Base-by-base conservation (phyloP, 2,888 invertebrate species). In the Trisateles emortualis region DNA sequence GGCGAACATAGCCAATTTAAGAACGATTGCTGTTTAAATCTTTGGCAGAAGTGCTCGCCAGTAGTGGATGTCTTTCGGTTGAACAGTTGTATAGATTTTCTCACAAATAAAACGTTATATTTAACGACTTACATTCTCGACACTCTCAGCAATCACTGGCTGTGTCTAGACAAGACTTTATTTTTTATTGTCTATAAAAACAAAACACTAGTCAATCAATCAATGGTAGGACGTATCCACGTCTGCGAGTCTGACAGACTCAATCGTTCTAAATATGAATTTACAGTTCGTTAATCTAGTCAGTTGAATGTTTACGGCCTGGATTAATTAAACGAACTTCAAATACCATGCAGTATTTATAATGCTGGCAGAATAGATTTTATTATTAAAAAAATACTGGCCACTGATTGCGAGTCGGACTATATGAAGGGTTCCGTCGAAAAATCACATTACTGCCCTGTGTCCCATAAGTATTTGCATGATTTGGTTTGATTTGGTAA, bases 151-250 rank as follows among this genome's bases (percentile, higher is more conserved):
- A 43, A 62, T 47, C 44, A 50, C 5, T 54, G 47, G 55, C 52
- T 53, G 30, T 46, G 68, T 69, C 69, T 69, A 69, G 69, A 69
- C 69, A 33, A 49, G 42, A 57, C 8, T 59, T 53, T 56, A 54
- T 52, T 58, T 62, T 69, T 69, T 70, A 70, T 58, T 39, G 46
- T 32, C 40, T 45, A 50, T 48, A 58, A 64, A 68, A 59, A 41
- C 26, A 0, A 39, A 33, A 47, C 45, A 41, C 42, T 38, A 48
- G 38, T 41, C 39, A 39, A 57, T 68, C 57, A 66, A 68, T 68
- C 64, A 63, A 46, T 36, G 4, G 8, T 45, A 35, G 56, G 13
- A 35, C 52, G 13, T 44, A 42, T 47, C 14, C 36, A 45, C 22
- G 30, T 8, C n/a, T 47, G 26, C 38, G 36, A 17, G 26, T 30